These are phyloP conservation scores for Pachyramphus minor DNA, from an alignment of 2,113 vertebrate genomes.

Conservation along the genomic window DNA sequence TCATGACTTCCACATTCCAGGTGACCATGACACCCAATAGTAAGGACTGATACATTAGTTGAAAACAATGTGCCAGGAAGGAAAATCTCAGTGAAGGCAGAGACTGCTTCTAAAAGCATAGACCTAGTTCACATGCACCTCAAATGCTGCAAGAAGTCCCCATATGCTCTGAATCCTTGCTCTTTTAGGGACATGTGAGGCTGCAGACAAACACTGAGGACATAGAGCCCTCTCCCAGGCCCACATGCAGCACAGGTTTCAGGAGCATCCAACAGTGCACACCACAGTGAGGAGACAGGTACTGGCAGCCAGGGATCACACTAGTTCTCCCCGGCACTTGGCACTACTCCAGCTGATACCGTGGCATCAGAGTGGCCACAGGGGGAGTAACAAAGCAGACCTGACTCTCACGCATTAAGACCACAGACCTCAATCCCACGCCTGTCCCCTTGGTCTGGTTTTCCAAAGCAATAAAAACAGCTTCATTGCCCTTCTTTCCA, in stretches of 20 bases:
- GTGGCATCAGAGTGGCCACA: background rate
- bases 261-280: background rate
- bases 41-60: background rate
- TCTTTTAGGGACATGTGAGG: background rate
- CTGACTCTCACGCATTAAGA: background rate
- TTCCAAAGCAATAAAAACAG: background rate
- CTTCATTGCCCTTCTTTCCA: background rate
- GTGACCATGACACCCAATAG: background rate
- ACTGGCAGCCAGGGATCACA: background rate
- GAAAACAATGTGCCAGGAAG: background rate
- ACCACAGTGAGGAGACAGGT: background rate
- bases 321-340: background rate
- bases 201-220: background rate
- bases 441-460: background rate
- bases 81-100: background rate
- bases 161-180: rapidly evolving
- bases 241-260: background rate
- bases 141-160: background rate
- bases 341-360: background rate
- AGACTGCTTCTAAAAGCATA: background rate
- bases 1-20: background rate
- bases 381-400: background rate
- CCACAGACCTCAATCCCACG: background rate
- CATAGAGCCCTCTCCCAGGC: background rate
- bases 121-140: rapidly evolving